Evolutionary conservation across 92 coral and sea anemone genomes (phyloP).

Genomic region (Umimayanthus kanabou): DNA sequence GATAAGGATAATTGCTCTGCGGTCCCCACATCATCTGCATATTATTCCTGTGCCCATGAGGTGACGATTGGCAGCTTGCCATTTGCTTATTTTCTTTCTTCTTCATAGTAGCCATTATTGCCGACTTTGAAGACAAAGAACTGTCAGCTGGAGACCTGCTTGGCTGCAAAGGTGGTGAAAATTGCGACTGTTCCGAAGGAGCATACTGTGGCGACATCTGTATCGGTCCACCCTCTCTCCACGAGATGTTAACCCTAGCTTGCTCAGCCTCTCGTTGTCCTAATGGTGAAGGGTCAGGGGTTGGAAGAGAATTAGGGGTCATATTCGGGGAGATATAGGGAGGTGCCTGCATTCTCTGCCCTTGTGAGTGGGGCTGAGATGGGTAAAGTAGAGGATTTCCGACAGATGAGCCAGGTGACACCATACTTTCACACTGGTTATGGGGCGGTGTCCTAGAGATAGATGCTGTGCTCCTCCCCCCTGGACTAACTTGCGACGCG

Average conservation of each 20-base stretch:
- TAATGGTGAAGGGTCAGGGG: conserved; percentile 86
- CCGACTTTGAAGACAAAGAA: conserved; percentile 31
- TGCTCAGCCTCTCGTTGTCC: conserved; percentile 74
- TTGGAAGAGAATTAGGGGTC: conserved; percentile 77
- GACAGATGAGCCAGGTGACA: conserved; percentile 13
- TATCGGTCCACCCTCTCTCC: conserved; percentile 74
- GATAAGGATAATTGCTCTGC: conserved; percentile 6
- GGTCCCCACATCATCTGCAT: conserved; percentile 31
- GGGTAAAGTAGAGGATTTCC: conserved; percentile 60
- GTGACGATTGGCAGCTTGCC: conserved; percentile 18
- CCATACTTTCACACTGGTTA: conserved; percentile 8
- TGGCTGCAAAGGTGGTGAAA: conserved; percentile 27
- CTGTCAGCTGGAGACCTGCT: conserved; percentile 29
- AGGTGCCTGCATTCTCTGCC: conserved; percentile 54
- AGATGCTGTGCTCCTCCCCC: conserved; percentile 69
- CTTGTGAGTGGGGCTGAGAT: conserved; percentile 63
- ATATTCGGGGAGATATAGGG: conserved; percentile 61
- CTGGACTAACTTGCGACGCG: conserved; percentile 68
- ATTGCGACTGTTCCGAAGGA: conserved; percentile 45
- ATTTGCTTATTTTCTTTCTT: conserved; percentile 31
- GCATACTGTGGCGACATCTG: conserved; percentile 47
- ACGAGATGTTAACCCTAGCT: conserved; percentile 84
- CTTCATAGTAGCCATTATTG: conserved; percentile 29
- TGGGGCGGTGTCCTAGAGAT: conserved; percentile 47
- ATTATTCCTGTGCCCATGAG: conserved; percentile 11